phyloP scores from a whole-genome alignment of 2,888 invertebrate genomes.

The Diarsia rubi region DNA sequence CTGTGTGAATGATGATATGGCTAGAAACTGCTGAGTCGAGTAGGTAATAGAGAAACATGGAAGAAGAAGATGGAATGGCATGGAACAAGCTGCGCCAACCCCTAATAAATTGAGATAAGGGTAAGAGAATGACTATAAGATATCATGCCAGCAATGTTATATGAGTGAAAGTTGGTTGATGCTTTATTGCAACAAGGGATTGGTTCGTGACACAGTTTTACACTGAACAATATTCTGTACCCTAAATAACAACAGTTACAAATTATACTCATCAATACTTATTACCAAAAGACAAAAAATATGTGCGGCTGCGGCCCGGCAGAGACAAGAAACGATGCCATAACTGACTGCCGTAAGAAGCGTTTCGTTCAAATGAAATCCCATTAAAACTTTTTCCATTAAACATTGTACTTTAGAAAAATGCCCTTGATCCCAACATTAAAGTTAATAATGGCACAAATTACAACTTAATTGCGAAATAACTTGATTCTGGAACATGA shows the following conservation, averaged over 20 bases:
- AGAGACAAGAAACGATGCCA: constrained; percentile 78
- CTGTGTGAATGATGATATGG: too few relatives aligned
- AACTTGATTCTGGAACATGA: constrained; percentile 68
- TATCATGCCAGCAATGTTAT: background rate
- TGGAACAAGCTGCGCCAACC: too few relatives aligned
- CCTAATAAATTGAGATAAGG: too few relatives aligned
- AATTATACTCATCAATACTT: background rate
- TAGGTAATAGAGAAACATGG: too few relatives aligned
- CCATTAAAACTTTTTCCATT: constrained; percentile 90
- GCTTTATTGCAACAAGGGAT: background rate
- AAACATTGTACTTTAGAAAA: constrained; percentile 85
- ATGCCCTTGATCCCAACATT: constrained; percentile 81
- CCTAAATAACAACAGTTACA: background rate
- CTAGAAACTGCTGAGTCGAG: too few relatives aligned
- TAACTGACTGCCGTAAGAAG: constrained; percentile 72
- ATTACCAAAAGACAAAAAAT: constrained; percentile 24
- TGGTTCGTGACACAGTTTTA: background rate
- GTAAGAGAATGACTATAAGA: background rate
- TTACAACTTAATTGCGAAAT: constrained; percentile 77
- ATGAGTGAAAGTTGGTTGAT: too few relatives aligned
- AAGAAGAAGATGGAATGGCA: too few relatives aligned
- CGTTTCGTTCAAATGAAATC: constrained; percentile 86
- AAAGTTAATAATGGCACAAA: constrained; percentile 80
- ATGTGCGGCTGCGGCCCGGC: constrained; percentile 3
- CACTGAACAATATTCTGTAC: background rate